phyloP scores from a whole-genome alignment of 2,113 vertebrate genomes.

The Myotis davidii region DNA sequence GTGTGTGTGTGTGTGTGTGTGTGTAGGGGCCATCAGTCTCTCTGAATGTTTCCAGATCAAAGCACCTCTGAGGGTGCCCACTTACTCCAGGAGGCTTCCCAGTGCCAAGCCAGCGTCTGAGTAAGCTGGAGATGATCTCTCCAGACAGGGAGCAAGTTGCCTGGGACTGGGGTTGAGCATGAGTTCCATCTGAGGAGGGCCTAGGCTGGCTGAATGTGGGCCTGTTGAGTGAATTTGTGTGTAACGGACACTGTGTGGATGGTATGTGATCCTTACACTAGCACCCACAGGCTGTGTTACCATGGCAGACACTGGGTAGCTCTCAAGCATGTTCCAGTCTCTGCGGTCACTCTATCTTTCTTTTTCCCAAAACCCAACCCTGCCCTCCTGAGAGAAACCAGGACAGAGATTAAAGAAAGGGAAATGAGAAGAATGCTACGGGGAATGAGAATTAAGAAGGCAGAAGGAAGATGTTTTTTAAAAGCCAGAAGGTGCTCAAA shows the following conservation, averaged over 20 bases:
- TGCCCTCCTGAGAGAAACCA: constrained; percentile 13
- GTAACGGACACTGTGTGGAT: not conserved
- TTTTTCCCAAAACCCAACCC: not conserved
- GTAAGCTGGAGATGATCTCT: not conserved
- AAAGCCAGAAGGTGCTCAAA: not conserved
- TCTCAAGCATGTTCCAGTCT: not conserved
- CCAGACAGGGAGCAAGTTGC: not conserved
- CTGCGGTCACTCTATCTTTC: not conserved
- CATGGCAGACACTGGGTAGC: not conserved
- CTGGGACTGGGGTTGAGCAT: not conserved
- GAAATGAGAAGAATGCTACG: not conserved
- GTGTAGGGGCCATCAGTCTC: not conserved
- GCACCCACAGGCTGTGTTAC: not conserved
- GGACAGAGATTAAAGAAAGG: not conserved
- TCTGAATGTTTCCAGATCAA: constrained; percentile 1
- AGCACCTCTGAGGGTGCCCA: not conserved
- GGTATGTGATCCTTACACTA: not conserved
- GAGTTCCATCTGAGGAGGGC: not conserved
- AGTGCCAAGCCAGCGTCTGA: not conserved
- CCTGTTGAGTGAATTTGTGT: not conserved
- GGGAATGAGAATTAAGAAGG: not conserved
- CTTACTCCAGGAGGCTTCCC: not conserved
- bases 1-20: not conserved
- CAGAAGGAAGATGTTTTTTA: not conserved
- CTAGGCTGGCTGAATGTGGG: not conserved